phyloP scores from a whole-genome alignment of 2,113 vertebrate genomes.

The Xiphias gladius region DNA sequence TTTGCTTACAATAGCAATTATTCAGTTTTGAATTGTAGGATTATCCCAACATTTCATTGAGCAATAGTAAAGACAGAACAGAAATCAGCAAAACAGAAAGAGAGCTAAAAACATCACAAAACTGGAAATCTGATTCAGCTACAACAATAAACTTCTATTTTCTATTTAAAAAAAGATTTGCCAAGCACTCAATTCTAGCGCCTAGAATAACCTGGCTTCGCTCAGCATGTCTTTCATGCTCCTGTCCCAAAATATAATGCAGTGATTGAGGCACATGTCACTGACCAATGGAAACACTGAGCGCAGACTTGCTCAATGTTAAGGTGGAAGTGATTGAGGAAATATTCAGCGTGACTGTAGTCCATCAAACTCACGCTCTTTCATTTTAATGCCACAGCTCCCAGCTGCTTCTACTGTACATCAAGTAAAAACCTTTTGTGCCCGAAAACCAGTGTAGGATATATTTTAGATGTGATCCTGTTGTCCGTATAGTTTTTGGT shows the following conservation, averaged over 20 bases:
- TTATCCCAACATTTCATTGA: conserved; percentile 9
- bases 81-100: too few species aligned
- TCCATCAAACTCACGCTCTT: conserved; percentile 11
- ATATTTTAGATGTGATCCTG: conserved; percentile 11
- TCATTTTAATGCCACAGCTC: conserved; percentile 13
- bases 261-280: conserved; percentile 6
- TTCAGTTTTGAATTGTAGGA: conserved; percentile 17
- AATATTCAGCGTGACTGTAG: conserved; percentile 29
- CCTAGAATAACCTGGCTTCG: conserved; percentile 1
- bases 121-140: conserved; percentile 23
- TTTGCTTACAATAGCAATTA: conserved; percentile 29
- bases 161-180: conserved; percentile 5
- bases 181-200: background rate
- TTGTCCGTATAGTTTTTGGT: conserved; percentile 10
- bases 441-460: background rate
- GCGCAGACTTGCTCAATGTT: background rate
- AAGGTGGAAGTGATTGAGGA: conserved; percentile 16
- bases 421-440: conserved; percentile 19
- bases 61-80: too few species aligned
- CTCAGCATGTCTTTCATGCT: conserved; percentile 21
- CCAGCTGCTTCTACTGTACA: conserved; percentile 13
- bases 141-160: conserved; percentile 33
- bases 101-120: background rate
- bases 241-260: conserved; percentile 31
- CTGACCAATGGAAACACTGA: conserved; percentile 9